Conservation (phyloP, 2,797 vertebrate species). For the Enteromius viviparus region DNA sequence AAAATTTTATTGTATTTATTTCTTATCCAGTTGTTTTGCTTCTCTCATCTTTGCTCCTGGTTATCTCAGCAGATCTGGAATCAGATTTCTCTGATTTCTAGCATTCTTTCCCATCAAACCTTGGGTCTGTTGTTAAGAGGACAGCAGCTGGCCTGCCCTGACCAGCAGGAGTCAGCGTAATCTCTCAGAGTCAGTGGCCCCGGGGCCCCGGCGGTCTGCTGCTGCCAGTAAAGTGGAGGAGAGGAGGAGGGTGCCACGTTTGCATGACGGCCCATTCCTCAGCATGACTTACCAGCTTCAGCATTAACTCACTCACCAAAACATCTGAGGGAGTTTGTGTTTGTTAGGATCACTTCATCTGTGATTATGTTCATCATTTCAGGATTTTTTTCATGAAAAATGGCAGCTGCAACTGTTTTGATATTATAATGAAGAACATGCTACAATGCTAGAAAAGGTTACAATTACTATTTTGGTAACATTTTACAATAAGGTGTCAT, state of each 20-base stretch:
- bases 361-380: background rate
- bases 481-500: no score
- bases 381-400: background rate
- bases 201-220: constrained; percentile 57
- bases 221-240: constrained; percentile 57
- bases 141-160: constrained; percentile 21
- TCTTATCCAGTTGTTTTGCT: background rate
- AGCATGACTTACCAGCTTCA: constrained; percentile 12
- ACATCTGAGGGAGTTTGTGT: background rate
- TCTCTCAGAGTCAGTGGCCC: constrained; percentile 49
- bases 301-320: background rate
- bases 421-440: background rate
- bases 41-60: background rate
- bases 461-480: no score
- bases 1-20: background rate
- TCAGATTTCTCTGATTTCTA: constrained; percentile 40
- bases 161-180: constrained; percentile 57
- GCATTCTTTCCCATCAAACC: constrained; percentile 10
- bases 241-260: constrained; percentile 75
- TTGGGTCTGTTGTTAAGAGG: background rate
- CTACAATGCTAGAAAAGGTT: no score
- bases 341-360: background rate
- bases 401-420: background rate
- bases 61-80: constrained; percentile 21
- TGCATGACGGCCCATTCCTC: constrained; percentile 65